Evolutionary conservation across 2,113 vertebrate species (phyloP).

Genomic region (Montifringilla adamsi): DNA sequence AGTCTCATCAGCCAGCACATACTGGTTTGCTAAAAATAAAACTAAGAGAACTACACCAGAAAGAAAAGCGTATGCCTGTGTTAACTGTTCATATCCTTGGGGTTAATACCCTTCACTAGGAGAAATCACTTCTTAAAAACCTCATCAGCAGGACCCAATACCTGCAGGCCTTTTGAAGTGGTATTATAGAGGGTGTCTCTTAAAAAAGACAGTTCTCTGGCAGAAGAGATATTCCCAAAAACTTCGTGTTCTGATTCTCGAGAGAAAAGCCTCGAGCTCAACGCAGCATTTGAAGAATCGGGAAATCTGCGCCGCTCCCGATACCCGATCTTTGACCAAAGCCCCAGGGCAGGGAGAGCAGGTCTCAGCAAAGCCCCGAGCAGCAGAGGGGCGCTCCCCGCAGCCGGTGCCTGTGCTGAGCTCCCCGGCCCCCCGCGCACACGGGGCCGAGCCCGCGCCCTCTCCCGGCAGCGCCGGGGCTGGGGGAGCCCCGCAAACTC

Average conservation of each 20-base stretch:
- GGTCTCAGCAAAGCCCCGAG: rapidly evolving
- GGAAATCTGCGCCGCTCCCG: neutral
- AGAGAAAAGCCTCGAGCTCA: neutral
- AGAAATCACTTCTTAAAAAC: neutral
- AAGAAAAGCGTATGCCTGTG: neutral
- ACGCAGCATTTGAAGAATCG: neutral
- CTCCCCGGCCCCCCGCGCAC: neutral
- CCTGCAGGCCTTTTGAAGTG: neutral
- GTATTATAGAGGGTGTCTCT: neutral
- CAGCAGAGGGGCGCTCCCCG: neutral
- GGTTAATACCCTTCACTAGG: neutral
- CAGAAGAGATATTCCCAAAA: neutral
- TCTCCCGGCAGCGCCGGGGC: constrained; percentile 23
- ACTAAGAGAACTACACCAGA: neutral
- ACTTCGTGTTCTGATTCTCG: neutral
- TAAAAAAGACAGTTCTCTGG: neutral
- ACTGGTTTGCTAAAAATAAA: constrained; percentile 40
- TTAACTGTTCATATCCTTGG: neutral
- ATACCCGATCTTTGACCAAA: neutral
- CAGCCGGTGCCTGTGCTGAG: neutral
- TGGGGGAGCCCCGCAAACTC: rapidly evolving
- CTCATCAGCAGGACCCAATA: neutral
- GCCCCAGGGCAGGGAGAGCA: rapidly evolving
- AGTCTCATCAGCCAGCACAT: constrained; percentile 19
- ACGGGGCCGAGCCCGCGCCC: constrained; percentile 25